Evolutionary conservation across 2,113 vertebrate genomes (phyloP).

Genomic region (Prinia subflava): DNA sequence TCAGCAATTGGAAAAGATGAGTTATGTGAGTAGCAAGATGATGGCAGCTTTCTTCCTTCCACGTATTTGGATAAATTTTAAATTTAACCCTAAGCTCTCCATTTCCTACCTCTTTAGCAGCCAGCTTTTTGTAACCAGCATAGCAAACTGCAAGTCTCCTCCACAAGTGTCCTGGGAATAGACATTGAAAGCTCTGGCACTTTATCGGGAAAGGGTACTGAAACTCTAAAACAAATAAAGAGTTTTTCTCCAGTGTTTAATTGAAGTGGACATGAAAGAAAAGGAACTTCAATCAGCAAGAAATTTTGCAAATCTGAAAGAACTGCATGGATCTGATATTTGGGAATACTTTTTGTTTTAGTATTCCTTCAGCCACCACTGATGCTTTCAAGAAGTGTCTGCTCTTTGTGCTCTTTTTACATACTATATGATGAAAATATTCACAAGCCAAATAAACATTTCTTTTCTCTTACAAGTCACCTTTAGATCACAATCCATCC

Average conservation of each 20-base stretch:
- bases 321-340: background rate
- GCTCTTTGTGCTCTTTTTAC: background rate
- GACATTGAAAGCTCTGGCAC: background rate
- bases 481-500: constrained; percentile 25
- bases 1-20: background rate
- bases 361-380: background rate
- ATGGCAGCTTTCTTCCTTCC: background rate
- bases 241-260: background rate
- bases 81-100: background rate
- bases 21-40: background rate
- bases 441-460: constrained; percentile 19
- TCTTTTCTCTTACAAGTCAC: constrained; percentile 3
- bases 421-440: background rate
- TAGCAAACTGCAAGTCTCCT: background rate
- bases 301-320: background rate
- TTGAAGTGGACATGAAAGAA: background rate
- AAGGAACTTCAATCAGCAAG: background rate
- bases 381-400: background rate
- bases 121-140: background rate
- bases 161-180: background rate
- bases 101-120: background rate
- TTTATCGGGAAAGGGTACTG: background rate
- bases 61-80: background rate
- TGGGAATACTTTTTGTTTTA: background rate
- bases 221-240: background rate